These are phyloP conservation scores for Balaeniceps rex DNA, from an alignment of 2,113 vertebrate genomes.

Conservation along the genomic window DNA sequence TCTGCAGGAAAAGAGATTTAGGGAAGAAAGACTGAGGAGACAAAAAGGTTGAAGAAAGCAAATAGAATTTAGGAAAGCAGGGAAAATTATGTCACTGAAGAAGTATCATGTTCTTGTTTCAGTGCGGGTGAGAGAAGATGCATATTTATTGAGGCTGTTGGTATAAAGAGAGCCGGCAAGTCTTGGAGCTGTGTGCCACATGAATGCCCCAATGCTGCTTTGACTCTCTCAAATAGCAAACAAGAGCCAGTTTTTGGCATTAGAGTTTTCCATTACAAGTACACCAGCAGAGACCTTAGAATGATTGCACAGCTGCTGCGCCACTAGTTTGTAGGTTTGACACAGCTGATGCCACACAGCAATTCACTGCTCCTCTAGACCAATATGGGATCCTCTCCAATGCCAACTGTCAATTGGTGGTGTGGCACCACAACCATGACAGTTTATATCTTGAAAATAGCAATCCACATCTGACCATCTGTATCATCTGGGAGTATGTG, in stretches of 20 bases:
- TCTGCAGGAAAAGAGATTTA: background rate
- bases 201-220: background rate
- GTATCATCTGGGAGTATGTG: background rate
- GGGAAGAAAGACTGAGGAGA: background rate
- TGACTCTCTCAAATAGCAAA: background rate
- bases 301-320: background rate
- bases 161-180: background rate
- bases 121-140: background rate
- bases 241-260: background rate
- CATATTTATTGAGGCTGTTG: background rate
- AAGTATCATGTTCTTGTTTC: background rate
- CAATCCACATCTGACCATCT: background rate
- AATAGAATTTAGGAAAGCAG: background rate
- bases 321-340: background rate
- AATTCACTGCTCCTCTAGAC: background rate
- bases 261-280: background rate
- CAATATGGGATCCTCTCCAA: background rate
- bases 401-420: background rate
- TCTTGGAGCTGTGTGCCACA: background rate
- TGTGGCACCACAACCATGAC: background rate
- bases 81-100: background rate
- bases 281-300: background rate
- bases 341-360: background rate
- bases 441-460: background rate
- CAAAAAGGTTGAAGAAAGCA: background rate